A percentile compares a stretch with the other conserved stretches of the same genome.
These are phyloP conservation scores for Cossypha caffra DNA, from an alignment of 2,797 vertebrate genomes.

Conservation along the genomic window DNA sequence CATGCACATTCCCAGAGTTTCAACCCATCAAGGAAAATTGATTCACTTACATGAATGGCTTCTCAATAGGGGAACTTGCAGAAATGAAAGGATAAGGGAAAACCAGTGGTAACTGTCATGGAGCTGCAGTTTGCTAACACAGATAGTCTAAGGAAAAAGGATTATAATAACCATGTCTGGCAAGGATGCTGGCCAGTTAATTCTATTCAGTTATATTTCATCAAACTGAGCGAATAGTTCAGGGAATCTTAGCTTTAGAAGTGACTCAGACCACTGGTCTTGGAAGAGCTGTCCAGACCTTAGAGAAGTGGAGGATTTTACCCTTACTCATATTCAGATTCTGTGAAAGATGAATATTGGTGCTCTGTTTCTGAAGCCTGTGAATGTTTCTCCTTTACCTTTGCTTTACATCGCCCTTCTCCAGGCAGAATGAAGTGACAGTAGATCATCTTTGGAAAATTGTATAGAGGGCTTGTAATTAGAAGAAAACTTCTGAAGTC, in stretches of 20 bases:
- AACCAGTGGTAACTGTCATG: not conserved
- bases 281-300: not conserved
- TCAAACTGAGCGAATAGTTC: not conserved
- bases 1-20: not conserved
- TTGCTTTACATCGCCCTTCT: not conserved
- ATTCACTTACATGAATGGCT: not conserved
- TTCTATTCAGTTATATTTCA: not conserved
- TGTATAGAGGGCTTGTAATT: conserved; percentile 25
- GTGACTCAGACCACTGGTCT: not conserved
- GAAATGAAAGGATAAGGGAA: not conserved
- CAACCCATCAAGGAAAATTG: not conserved
- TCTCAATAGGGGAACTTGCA: not conserved
- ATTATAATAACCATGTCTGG: not conserved
- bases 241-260: not conserved
- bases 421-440: not conserved
- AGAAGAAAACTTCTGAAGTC: conserved; percentile 68
- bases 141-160: not conserved
- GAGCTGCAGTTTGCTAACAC: not conserved
- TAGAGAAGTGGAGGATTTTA: not conserved
- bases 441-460: conserved; percentile 24
- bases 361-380: not conserved
- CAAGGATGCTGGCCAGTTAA: not conserved
- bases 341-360: not conserved
- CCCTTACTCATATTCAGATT: not conserved
- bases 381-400: not conserved